These are phyloP conservation scores for Drosophila acutilabella DNA, from an alignment of 2,888 invertebrate species.

Conservation along the genomic window DNA sequence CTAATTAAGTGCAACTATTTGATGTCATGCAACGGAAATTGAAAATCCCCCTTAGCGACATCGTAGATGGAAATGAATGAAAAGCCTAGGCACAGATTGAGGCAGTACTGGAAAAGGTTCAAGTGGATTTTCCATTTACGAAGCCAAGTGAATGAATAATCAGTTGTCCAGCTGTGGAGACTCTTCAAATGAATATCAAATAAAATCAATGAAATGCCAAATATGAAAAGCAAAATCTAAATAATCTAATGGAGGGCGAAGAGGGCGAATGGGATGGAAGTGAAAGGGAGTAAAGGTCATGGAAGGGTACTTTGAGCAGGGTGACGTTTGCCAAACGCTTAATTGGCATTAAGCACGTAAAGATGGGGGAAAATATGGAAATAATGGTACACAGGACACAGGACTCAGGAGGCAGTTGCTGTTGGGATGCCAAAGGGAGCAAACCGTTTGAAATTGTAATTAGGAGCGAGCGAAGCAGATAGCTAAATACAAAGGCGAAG, in stretches of 20 bases:
- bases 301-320: slow-evolving; percentile 13
- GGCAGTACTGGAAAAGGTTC: slow-evolving; percentile 2
- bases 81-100: neutral
- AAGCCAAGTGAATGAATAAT: slow-evolving; percentile 24
- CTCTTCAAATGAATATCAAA: slow-evolving; percentile 27
- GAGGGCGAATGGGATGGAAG: slow-evolving; percentile 13
- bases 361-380: slow-evolving; percentile 32
- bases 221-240: slow-evolving; percentile 63
- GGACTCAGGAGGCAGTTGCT: neutral
- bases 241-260: slow-evolving; percentile 22
- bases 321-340: slow-evolving; percentile 63
- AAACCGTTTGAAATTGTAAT: slow-evolving; percentile 70
- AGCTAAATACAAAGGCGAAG: neutral
- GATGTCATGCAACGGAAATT: slow-evolving; percentile 22
- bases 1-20: slow-evolving; percentile 57
- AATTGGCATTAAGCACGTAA: slow-evolving; percentile 78
- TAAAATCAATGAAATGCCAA: slow-evolving; percentile 63
- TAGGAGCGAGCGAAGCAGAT: slow-evolving; percentile 28
- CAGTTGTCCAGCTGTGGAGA: slow-evolving; percentile 12
- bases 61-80: neutral
- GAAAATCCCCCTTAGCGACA: slow-evolving; percentile 7
- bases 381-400: slow-evolving; percentile 1
- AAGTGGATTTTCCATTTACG: slow-evolving; percentile 25
- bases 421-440: slow-evolving; percentile 57
- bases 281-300: neutral